phyloP scores from a whole-genome alignment of 2,797 vertebrate species.

The Cossypha dichroa region DNA sequence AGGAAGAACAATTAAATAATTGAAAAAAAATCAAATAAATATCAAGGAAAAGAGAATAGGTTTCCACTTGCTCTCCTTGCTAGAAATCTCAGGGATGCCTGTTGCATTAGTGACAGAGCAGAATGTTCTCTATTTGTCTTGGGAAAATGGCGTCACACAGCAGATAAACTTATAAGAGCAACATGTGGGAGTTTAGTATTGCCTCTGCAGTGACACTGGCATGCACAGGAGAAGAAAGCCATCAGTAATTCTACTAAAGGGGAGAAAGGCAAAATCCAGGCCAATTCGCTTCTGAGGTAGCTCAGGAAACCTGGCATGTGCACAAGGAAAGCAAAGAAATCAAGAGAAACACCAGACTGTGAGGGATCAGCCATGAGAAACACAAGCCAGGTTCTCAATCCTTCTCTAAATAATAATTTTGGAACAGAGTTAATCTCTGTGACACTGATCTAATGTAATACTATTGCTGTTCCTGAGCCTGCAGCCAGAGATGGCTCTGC shows the following conservation, averaged over 20 bases:
- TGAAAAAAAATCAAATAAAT: not conserved
- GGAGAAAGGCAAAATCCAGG: not conserved
- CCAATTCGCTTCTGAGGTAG: not conserved
- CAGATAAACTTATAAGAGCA: not conserved
- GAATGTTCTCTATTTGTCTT: not conserved
- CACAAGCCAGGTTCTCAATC: not conserved
- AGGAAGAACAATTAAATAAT: not conserved
- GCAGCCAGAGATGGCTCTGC: not conserved
- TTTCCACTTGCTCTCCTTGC: not conserved
- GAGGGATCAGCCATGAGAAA: not conserved
- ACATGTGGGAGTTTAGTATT: not conserved
- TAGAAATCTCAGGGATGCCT: not conserved
- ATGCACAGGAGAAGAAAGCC: not conserved
- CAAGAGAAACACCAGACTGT: not conserved
- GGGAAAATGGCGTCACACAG: not conserved
- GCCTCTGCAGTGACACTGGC: not conserved
- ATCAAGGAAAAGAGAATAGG: not conserved
- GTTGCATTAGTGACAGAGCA: not conserved
- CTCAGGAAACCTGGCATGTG: conserved; percentile 10
- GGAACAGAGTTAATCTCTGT: not conserved
- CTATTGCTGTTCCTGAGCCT: not conserved
- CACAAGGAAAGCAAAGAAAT: not conserved
- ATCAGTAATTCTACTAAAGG: not conserved
- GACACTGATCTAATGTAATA: not conserved
- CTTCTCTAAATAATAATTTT: not conserved